Conservation (phyloP, 2,113 vertebrate species). For the Peromyscus polionotus region DNA sequence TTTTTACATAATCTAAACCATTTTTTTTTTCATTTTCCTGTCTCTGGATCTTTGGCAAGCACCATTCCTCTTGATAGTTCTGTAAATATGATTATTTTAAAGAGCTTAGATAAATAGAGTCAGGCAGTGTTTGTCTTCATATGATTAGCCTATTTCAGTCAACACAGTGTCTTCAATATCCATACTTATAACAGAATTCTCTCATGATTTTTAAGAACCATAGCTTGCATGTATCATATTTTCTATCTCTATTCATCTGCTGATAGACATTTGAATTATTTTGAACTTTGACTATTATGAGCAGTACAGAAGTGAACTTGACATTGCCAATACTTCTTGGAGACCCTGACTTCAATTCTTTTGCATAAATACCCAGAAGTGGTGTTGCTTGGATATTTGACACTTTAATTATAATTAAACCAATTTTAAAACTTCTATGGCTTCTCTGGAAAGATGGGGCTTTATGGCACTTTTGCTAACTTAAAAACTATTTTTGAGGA, state of each 20-base stretch:
- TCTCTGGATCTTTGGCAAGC: too few species aligned
- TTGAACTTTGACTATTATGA: background rate
- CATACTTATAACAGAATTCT: background rate
- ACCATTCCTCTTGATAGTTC: background rate
- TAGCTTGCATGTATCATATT: background rate
- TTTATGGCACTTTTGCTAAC: background rate
- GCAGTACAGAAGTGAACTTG: background rate
- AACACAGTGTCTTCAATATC: background rate
- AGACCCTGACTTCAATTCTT: background rate
- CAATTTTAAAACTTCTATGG: background rate
- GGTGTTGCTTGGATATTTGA: background rate
- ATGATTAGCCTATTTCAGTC: background rate
- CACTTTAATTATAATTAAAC: background rate
- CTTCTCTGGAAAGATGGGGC: background rate
- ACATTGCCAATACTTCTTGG: rapidly evolving
- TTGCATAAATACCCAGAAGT: background rate
- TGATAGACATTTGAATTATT: background rate
- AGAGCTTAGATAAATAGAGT: background rate
- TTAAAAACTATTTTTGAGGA: background rate
- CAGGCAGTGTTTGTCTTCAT: background rate
- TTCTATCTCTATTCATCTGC: background rate
- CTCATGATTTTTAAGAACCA: background rate
- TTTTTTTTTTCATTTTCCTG: background rate
- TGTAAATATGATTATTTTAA: background rate
- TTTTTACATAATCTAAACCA: background rate